A percentile compares a stretch with the other conserved stretches of the same genome.
phyloP scores from a whole-genome alignment of 2,113 vertebrate genomes.

The Gasterosteus nipponicus region DNA sequence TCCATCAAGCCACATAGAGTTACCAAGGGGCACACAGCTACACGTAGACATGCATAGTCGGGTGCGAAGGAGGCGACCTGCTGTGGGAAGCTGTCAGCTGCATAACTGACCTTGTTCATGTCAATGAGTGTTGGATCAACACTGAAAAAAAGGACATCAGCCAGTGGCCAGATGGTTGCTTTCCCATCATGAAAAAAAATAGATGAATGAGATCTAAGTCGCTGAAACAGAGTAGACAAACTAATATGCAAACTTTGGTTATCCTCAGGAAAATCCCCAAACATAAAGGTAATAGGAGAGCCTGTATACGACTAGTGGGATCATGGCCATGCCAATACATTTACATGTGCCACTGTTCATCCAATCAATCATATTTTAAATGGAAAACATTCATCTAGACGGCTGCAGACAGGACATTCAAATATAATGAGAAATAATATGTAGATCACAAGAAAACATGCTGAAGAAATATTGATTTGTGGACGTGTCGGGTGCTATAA shows the following conservation, averaged over 20 bases:
- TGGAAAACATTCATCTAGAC: background rate
- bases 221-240: background rate
- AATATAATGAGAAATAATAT: background rate
- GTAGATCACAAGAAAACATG: background rate
- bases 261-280: background rate
- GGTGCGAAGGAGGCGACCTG: background rate
- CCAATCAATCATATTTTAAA: background rate
- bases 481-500: background rate
- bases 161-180: slow-evolving; percentile 50
- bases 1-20: background rate
- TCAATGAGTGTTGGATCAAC: slow-evolving; percentile 55
- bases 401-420: background rate
- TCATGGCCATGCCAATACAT: background rate
- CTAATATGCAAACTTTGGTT: background rate
- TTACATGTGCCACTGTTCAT: background rate
- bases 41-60: background rate
- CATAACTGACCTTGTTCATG: slow-evolving; percentile 55
- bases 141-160: slow-evolving; percentile 12
- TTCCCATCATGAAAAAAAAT: slow-evolving; percentile 56
- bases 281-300: background rate
- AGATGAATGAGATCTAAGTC: background rate
- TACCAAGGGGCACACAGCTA: background rate
- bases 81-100: slow-evolving; percentile 73
- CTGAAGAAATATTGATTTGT: background rate
- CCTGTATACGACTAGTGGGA: background rate